phyloP scores from a whole-genome alignment of 2,113 vertebrate species.

The Neodontobutis hainanensis region DNA sequence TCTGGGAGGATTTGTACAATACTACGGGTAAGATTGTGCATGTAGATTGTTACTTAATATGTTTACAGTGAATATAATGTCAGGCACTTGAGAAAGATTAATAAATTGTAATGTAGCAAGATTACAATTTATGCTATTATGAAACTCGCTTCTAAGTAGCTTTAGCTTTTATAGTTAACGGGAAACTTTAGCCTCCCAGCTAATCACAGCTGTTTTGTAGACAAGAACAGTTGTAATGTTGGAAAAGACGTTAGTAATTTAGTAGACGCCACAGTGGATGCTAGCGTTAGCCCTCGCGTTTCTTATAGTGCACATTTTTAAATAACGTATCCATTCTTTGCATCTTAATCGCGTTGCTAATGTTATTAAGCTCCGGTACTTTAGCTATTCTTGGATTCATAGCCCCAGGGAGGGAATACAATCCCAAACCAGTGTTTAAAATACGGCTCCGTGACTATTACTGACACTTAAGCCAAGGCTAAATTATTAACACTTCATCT shows the following conservation, averaged over 20 bases:
- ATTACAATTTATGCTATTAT: too few relatives aligned
- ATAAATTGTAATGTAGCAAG: too few relatives aligned
- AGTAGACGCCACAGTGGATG: neutral
- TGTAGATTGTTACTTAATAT: neutral
- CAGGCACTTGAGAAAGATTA: too few relatives aligned
- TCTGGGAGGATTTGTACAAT: conserved; percentile 32
- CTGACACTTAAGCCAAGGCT: neutral
- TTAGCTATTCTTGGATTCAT: conserved; percentile 2
- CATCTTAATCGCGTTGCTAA: neutral
- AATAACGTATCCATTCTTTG: neutral
- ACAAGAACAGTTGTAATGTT: neutral
- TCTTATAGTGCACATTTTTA: neutral
- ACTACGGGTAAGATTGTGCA: conserved; percentile 38
- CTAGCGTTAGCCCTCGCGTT: neutral
- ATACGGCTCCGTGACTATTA: neutral
- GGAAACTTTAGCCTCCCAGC: conserved; percentile 9
- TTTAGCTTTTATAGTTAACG: conserved; percentile 1
- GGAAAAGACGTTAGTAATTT: neutral
- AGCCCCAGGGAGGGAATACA: neutral
- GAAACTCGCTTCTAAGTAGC: neutral
- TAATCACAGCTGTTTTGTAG: neutral
- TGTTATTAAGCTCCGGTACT: neutral
- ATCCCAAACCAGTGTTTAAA: neutral
- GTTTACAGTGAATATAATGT: neutral
- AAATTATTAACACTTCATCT: too few relatives aligned